phyloP scores from a whole-genome alignment of 2,888 invertebrate genomes.

The Nymphalis polychloros region DNA sequence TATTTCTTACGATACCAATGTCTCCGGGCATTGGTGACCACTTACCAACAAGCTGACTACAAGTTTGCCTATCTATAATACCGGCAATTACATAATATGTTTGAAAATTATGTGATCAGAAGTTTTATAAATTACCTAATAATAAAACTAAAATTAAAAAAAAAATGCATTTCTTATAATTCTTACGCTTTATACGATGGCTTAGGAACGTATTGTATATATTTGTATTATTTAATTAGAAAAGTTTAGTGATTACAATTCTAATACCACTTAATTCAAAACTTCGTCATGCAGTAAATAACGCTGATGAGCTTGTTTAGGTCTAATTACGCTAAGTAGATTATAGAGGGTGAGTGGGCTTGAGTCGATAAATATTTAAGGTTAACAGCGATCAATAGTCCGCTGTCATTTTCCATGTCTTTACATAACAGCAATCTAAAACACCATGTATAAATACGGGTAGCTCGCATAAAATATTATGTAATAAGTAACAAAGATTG shows the following conservation, averaged over 20 bases:
- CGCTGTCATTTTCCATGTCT: background rate
- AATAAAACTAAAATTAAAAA: too few relatives aligned
- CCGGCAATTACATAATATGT: too few relatives aligned
- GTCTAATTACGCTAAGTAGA: constrained; percentile 27
- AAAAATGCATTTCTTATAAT: too few relatives aligned
- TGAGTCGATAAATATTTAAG: constrained; percentile 23
- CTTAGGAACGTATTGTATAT: too few relatives aligned
- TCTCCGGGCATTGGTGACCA: too few relatives aligned
- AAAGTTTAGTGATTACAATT: background rate
- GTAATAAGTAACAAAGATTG: too few relatives aligned
- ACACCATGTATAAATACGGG: background rate
- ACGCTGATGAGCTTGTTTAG: constrained; percentile 22
- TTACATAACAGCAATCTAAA: background rate
- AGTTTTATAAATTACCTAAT: too few relatives aligned
- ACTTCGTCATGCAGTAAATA: constrained; percentile 24
- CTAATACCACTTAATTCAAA: constrained; percentile 10
- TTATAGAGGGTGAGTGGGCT: constrained; percentile 20
- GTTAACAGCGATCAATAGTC: constrained; percentile 16
- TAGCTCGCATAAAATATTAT: background rate
- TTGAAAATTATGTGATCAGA: too few relatives aligned
- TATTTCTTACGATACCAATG: too few relatives aligned
- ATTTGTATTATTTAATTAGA: background rate
- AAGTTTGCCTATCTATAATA: too few relatives aligned
- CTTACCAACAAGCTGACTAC: too few relatives aligned
- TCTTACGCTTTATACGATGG: too few relatives aligned